phyloP scores from a whole-genome alignment of 2,888 invertebrate genomes.

The Alentia gelatinosa region DNA sequence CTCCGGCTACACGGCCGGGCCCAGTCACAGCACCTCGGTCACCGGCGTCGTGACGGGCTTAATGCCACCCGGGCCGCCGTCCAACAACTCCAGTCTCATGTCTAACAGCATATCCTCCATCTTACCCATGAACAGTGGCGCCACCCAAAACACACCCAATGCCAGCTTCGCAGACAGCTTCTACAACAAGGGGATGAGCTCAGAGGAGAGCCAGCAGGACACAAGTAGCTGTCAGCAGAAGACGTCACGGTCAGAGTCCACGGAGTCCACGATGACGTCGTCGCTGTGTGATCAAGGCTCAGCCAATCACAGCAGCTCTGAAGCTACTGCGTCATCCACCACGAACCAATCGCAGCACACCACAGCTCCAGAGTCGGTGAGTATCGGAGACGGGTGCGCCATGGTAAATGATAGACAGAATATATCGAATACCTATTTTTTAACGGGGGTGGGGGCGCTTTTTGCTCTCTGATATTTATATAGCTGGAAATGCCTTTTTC shows the following conservation, averaged over 20 bases:
- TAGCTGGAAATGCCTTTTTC: too few relatives aligned
- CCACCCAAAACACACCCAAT: conserved; percentile 19
- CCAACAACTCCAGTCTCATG: neutral
- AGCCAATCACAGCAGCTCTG: neutral
- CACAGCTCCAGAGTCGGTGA: conserved; percentile 6
- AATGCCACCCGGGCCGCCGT: neutral
- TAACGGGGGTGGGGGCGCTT: too few relatives aligned
- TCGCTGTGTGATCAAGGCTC: neutral
- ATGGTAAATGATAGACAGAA: too few relatives aligned
- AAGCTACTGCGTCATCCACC: neutral
- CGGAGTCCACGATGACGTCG: neutral
- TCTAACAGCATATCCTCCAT: conserved; percentile 38
- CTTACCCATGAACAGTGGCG: neutral
- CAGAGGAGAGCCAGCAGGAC: neutral
- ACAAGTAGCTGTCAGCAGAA: neutral
- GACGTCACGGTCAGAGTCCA: neutral
- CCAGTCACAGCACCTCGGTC: conserved; percentile 52
- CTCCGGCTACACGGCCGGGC: conserved; percentile 54
- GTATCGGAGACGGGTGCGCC: too few relatives aligned
- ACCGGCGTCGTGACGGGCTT: neutral
- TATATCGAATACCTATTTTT: too few relatives aligned
- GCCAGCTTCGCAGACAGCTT: neutral
- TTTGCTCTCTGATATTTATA: too few relatives aligned
- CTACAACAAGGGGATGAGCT: neutral
- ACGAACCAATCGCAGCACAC: conserved; percentile 24